A percentile compares a stretch with the other conserved stretches of the same genome.
phyloP scores from a whole-genome alignment of 2,113 vertebrate genomes.

The Casuarius casuarius region DNA sequence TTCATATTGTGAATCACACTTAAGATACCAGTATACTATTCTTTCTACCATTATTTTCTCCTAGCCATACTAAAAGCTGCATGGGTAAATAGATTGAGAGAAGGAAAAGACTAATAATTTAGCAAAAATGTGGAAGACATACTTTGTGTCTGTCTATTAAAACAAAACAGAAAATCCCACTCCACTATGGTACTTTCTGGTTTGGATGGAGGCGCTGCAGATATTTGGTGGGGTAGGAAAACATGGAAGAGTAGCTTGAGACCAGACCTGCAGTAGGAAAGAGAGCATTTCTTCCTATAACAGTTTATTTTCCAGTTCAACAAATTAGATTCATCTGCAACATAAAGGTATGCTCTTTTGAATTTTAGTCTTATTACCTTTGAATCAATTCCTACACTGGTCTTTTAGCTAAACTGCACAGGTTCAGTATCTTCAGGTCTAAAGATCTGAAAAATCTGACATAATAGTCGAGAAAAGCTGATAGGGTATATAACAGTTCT shows the following conservation, averaged over 20 bases:
- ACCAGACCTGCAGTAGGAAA: background rate
- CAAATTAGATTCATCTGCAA: background rate
- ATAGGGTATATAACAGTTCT: background rate
- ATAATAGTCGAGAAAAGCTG: background rate
- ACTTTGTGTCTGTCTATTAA: background rate
- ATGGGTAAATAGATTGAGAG: background rate
- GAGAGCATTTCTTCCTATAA: background rate
- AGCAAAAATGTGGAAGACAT: background rate
- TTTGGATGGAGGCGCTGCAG: background rate
- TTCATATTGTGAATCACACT: background rate
- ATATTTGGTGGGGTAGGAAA: rapidly evolving
- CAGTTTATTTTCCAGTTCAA: background rate
- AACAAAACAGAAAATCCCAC: background rate
- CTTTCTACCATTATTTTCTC: background rate
- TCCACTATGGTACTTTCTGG: background rate
- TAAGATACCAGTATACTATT: background rate
- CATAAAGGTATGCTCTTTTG: background rate
- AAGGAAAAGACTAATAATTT: background rate
- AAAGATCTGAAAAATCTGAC: background rate
- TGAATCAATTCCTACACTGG: background rate
- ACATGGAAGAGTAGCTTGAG: background rate
- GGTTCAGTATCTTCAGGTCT: background rate
- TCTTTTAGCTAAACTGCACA: background rate
- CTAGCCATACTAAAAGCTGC: background rate
- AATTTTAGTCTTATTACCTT: too few species aligned